A percentile compares a stretch with the other conserved stretches of the same genome.
These are phyloP conservation scores for Mus spretus DNA, from an alignment of 2,797 vertebrate species.

Conservation along the genomic window DNA sequence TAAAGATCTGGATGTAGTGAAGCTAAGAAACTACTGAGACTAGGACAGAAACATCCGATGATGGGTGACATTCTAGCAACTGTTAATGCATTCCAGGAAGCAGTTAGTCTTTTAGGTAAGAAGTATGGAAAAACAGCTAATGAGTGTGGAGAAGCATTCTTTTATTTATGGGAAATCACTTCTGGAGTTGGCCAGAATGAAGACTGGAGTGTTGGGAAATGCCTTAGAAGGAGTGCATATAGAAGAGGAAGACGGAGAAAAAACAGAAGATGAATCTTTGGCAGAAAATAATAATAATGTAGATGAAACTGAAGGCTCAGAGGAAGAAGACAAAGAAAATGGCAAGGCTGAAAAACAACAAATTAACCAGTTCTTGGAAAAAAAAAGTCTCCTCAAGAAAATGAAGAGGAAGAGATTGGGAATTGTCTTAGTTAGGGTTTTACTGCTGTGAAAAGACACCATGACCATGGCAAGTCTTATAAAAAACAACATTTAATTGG, in stretches of 20 bases:
- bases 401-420: slow-evolving; percentile 95
- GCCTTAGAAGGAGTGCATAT: slow-evolving; percentile 97
- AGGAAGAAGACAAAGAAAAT: slow-evolving; percentile 90
- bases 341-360: slow-evolving; percentile 90
- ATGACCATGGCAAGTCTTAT: too few relatives aligned
- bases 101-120: slow-evolving; percentile 87
- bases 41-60: too few relatives aligned
- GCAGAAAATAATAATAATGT: slow-evolving; percentile 93
- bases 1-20: too few relatives aligned
- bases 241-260: slow-evolving; percentile 92
- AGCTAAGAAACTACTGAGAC: too few relatives aligned
- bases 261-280: slow-evolving; percentile 91
- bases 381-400: slow-evolving; percentile 93
- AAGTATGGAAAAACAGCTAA: slow-evolving; percentile 97
- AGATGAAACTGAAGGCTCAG: slow-evolving; percentile 91
- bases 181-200: slow-evolving; percentile 95
- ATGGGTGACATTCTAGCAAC: too few relatives aligned
- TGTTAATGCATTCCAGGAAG: too few relatives aligned
- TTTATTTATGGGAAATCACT: slow-evolving; percentile 97
- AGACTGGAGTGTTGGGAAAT: slow-evolving; percentile 90
- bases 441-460: too few relatives aligned
- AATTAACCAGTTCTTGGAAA: slow-evolving; percentile 89
- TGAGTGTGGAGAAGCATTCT: slow-evolving; percentile 98
- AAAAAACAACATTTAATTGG: too few relatives aligned
- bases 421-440: too few relatives aligned